Evolutionary conservation across 2,797 vertebrate genomes (phyloP), one percentile per base, ranked within the genome.

Genomic region (Crypturellus tataupa): DNA sequence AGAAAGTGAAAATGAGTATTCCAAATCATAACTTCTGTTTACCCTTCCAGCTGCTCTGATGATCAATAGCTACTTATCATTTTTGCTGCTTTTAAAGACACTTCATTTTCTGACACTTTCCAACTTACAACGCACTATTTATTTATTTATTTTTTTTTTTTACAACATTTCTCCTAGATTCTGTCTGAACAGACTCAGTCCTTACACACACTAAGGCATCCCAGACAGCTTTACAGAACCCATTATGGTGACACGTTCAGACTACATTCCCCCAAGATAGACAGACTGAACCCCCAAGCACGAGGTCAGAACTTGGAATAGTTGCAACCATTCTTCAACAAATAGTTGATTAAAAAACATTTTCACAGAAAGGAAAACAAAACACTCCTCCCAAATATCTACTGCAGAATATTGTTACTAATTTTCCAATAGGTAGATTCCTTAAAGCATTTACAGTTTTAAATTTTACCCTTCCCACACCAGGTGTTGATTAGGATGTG

Each of bases 141-240:
- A n/a, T n/a, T n/a, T n/a, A n/a, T n/a, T n/a, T n/a, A n/a, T n/a
- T 89, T 35, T 84, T 89, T 89, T 35, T 84, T 89, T 31, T 64
- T 64, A 15, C 65, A 72, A 13, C 14, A 10, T 15, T 27, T 37
- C 70, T 35, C 23, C 17, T 19, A 40, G 29, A 18, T 8, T 37
- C 10, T n/a, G 25, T 31, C 62, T 40, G 18, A 21, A 27, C 58
- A 20, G 21, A 16, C 33, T 58, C 60, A 0, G 1, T 8, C n/a
- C 76, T 58, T 2, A 27, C 27, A 37, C 21, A 4, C 16, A 56
- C 5, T 9, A 83, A 9, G 4, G 7, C 19, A 25, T 21, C 11
- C 31, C 20, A 25, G 56, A 65, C 33, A 65, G 56, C 33, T 53
- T 40, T 46, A 42, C 39, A 76, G 37, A 72, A 23, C 73, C 46